Conservation (phyloP, 1,140 invertebrate genomes). For the Pogonognathellus flavescens region DNA sequence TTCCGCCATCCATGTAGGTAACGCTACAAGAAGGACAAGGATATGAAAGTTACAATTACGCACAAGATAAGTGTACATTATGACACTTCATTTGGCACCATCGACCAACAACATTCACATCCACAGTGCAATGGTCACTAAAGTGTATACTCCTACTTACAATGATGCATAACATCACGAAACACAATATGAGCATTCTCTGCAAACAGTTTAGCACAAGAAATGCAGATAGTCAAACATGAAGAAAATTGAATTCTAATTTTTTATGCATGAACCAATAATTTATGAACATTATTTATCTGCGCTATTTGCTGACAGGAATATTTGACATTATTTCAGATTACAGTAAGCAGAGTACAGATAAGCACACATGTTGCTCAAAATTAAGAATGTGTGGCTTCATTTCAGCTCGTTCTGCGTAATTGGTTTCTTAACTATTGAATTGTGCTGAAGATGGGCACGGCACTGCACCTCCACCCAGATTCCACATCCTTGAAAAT, state of each 20-base stretch:
- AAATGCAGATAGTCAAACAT: neutral
- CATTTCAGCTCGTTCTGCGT: no score
- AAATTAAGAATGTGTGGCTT: no score
- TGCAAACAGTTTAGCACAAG: constrained; percentile 27
- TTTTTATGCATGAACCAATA: neutral
- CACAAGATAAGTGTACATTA: constrained; percentile 41
- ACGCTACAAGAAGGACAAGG: neutral
- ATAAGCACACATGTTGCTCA: no score
- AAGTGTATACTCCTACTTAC: constrained; percentile 6
- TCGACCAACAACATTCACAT: neutral
- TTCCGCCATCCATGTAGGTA: constrained; percentile 32
- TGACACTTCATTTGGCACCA: constrained; percentile 28
- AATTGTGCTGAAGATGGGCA: no score
- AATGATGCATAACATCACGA: neutral
- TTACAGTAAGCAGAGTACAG: no score
- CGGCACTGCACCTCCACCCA: no score
- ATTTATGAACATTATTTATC: no score
- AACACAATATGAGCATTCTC: constrained; percentile 12
- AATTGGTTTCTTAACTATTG: no score
- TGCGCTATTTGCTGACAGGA: no score
- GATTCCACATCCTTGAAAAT: no score
- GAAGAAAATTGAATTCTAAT: constrained; percentile 37
- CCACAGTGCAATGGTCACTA: neutral
- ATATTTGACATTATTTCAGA: no score
- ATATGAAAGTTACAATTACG: constrained; percentile 40